Evolutionary conservation across 2,888 invertebrate genomes (phyloP).

Genomic region (Crioceris asparagi): DNA sequence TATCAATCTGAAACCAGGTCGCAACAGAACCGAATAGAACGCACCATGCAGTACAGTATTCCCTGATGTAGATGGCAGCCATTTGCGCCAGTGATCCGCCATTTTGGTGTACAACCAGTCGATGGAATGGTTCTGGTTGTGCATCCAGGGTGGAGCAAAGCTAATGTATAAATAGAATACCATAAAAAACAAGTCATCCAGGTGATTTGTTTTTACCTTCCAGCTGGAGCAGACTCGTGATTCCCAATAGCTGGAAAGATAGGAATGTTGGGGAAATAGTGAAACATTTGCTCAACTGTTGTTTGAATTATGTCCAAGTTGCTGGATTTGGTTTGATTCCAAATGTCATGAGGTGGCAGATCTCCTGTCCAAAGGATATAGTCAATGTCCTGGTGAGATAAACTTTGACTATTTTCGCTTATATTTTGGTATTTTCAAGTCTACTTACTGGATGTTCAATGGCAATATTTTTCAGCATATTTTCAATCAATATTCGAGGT

Average conservation of each 20-base stretch:
- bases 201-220: slow-evolving; percentile 51
- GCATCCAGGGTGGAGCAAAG: slow-evolving; percentile 78
- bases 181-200: slow-evolving; percentile 27
- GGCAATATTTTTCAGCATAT: slow-evolving; percentile 79
- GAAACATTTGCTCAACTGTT: slow-evolving; percentile 69
- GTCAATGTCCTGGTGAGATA: slow-evolving; percentile 63
- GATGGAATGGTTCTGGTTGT: slow-evolving; percentile 67
- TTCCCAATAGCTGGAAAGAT: slow-evolving; percentile 93
- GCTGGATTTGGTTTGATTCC: slow-evolving; percentile 81
- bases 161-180: too few relatives aligned
- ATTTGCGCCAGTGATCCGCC: slow-evolving; percentile 78
- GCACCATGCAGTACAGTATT: slow-evolving; percentile 76
- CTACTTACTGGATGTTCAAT: slow-evolving; percentile 63
- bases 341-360: slow-evolving; percentile 89
- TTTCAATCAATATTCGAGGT: slow-evolving; percentile 79
- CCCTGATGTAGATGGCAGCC: slow-evolving; percentile 74
- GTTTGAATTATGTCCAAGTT: slow-evolving; percentile 74
- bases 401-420: neutral
- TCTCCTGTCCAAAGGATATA: slow-evolving; percentile 96
- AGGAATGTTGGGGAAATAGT: slow-evolving; percentile 79
- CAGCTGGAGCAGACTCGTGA: slow-evolving; percentile 94
- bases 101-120: slow-evolving; percentile 86
- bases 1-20: slow-evolving; percentile 81
- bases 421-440: neutral
- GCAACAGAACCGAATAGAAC: slow-evolving; percentile 81